Evolutionary conservation across 2,888 invertebrate genomes (phyloP).

Genomic region (Rhagonycha fulva): DNA sequence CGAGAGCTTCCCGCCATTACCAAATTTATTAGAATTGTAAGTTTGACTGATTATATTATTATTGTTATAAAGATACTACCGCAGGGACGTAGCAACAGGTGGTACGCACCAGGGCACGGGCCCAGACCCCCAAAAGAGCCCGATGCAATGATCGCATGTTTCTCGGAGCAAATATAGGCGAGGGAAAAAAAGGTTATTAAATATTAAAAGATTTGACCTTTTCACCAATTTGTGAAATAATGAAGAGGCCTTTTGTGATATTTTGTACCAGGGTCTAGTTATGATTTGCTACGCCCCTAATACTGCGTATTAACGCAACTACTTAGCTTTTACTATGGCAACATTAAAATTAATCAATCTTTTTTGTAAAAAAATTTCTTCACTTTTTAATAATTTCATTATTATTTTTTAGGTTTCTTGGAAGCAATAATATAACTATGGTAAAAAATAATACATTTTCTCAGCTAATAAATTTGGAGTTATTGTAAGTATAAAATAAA

Average conservation of each 20-base stretch:
- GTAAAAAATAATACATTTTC: conserved; percentile 56
- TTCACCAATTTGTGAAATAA: too few relatives aligned
- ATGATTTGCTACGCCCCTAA: too few relatives aligned
- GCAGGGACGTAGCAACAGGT: too few relatives aligned
- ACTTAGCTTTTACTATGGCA: neutral
- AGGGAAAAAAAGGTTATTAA: too few relatives aligned
- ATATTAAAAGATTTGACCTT: too few relatives aligned
- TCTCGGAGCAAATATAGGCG: too few relatives aligned
- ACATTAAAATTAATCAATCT: neutral
- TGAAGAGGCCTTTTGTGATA: too few relatives aligned
- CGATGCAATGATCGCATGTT: too few relatives aligned
- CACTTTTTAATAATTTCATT: neutral
- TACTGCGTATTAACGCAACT: neutral
- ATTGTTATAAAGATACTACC: neutral
- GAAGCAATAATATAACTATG: conserved; percentile 54
- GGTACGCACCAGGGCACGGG: too few relatives aligned
- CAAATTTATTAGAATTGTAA: conserved; percentile 58
- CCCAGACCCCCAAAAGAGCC: too few relatives aligned
- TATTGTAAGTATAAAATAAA: conserved; percentile 54
- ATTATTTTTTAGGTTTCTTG: conserved; percentile 51
- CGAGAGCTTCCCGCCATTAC: conserved; percentile 56
- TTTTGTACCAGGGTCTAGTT: too few relatives aligned
- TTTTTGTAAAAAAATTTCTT: too few relatives aligned
- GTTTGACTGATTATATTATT: conserved; percentile 35
- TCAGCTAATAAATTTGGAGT: conserved; percentile 53